Evolutionary conservation across 1,140 invertebrate genomes (phyloP), one percentile per base, ranked within the genome.

Genomic region (Bombus soroeensis): DNA sequence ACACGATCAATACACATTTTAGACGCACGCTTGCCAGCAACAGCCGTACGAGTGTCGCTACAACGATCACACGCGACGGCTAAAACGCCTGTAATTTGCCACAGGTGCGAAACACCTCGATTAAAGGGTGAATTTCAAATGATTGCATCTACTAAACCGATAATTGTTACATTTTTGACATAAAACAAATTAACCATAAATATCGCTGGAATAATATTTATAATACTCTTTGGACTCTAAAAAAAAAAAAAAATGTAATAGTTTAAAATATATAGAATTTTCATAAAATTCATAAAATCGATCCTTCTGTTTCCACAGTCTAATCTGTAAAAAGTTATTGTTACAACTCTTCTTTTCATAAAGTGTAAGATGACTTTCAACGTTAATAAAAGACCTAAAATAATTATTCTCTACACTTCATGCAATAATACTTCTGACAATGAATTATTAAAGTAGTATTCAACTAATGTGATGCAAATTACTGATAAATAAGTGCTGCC

Each of bases 41-140:
- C 41, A 75, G 32, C 81, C 62, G 37, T 66, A 57, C 37, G 59
- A 64, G 34, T 57, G 59, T 57, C 37, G 39, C 1, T 53, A 15
- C 22, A 18, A 6, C n/a, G 70, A 73, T 72, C 34, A 57, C 62
- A 41, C 59, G 73, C 39, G 39, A 82, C 72, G 34, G 32, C 32
- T 53, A 64, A 47, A 68, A 74, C 47, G 80, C 28, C 73, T 68
- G 73, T 77, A 83, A 83, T 83, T 83, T 83, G 81, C 39, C n/a
- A 32, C 34, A 82, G 81, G 71, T 75, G 71, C 41, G 72, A 82
- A 82, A 64, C 62, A 47, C 3, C 5, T 57, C 34, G 43, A 83
- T 73, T 39, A 64, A 39, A 34, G 62, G 81, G 12, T 68, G 43
- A 47, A 37, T 53, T n/a, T 83, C 73, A 62, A 68, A 47, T 41